Evolutionary conservation across 2,797 vertebrate genomes (phyloP), one percentile per base, ranked within the genome.

Genomic region (Pangasius krempfi): DNA sequence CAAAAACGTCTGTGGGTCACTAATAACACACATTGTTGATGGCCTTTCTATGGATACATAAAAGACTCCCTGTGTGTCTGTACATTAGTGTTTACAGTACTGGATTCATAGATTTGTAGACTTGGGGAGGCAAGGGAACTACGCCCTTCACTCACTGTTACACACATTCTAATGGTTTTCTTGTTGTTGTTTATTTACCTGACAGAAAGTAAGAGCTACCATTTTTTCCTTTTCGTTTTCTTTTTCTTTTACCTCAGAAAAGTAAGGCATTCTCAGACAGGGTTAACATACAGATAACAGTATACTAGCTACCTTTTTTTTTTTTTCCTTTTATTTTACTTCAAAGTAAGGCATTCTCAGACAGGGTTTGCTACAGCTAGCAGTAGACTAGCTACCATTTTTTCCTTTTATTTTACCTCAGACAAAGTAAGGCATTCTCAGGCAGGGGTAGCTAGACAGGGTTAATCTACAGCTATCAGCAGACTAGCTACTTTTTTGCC

Each of bases 1-100:
- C 62, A 68, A 84, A 68, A 84, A 84, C 52, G 62, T 52, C 82
- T 84, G 27, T 13, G 44, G 82, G 82, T 84, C 82, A 84, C 82
- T 68, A 84, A 84, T 50, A 84, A 64, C 60, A 8, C 37, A 68
- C 18, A 6, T 66, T 44, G 22, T 62, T 82, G 22, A 52, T 10
- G 25, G 82, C 62, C 18, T 22, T 84, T 66, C 62, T 50, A 68
- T 84, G 27, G 30, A 83, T 47, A 68, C 62, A 84, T 84, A 84
- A 84, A 68, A 68, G 44, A 68, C 27, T 8, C 6, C 1, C 8
- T 68, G 82, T 66, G 14, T 50, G 40, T 84, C 81, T 84, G 62
- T 68, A 84, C 81, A 47, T 66, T 66, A 66, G 25, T 68, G 44
- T 68, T 66, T 84, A 84, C 62, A 68, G 62, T 84, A 33, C 62